A percentile compares a stretch with the other conserved stretches of the same genome.
These are phyloP conservation scores for Seriola quinqueradiata DNA, from an alignment of 2,113 vertebrate species.

Conservation along the genomic window DNA sequence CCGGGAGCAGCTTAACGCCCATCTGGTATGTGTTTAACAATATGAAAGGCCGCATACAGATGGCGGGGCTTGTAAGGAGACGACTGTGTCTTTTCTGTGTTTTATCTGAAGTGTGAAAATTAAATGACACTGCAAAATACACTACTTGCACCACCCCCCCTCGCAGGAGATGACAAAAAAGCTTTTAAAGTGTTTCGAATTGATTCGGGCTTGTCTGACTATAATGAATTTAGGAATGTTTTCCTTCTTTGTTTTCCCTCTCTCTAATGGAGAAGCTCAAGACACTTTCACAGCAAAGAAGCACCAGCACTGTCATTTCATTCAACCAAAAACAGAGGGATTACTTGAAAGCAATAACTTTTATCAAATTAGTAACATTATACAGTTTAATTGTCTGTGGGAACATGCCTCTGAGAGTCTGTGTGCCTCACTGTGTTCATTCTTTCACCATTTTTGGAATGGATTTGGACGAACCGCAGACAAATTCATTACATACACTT, in stretches of 20 bases:
- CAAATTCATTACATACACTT: constrained; percentile 3
- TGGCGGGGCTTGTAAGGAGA: constrained; percentile 70
- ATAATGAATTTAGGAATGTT: constrained; percentile 66
- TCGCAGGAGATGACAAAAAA: constrained; percentile 45
- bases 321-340: constrained; percentile 49
- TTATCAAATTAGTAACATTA: constrained; percentile 53
- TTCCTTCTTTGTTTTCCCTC: constrained; percentile 49
- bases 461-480: constrained; percentile 17
- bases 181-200: constrained; percentile 55
- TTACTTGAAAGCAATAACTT: constrained; percentile 42
- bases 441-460: constrained; percentile 61
- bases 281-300: constrained; percentile 38
- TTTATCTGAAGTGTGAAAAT: constrained; percentile 81
- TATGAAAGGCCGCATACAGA: constrained; percentile 82
- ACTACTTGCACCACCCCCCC: constrained; percentile 18
- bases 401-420: constrained; percentile 31
- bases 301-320: constrained; percentile 12
- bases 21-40: constrained; percentile 93
- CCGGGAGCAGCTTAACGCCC: constrained; percentile 94
- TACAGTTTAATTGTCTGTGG: constrained; percentile 49
- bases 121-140: constrained; percentile 71
- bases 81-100: constrained; percentile 66
- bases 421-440: constrained; percentile 1
- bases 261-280: constrained; percentile 40
- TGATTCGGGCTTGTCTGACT: constrained; percentile 56